Conservation (phyloP, 1,140 invertebrate genomes). For the Drosophila lacertosa region DNA sequence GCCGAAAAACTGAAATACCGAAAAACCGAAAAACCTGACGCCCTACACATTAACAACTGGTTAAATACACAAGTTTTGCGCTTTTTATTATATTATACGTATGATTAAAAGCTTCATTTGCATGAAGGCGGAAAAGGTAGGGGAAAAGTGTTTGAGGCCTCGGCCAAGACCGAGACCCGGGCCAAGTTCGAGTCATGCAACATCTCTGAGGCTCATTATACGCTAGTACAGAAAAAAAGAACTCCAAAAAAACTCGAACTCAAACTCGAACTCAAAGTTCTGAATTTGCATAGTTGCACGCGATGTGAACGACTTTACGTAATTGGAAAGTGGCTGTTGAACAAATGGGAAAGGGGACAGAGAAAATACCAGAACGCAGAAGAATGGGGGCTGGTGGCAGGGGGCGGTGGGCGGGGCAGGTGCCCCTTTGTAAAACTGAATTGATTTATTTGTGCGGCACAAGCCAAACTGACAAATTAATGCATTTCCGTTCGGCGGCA, state of each 20-base stretch:
- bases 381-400: not conserved
- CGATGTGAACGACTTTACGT: conserved; percentile 63
- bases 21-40: conserved; percentile 2
- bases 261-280: not conserved
- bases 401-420: not conserved
- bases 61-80: conserved; percentile 70
- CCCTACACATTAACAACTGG: conserved; percentile 70
- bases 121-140: conserved; percentile 26
- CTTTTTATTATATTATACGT: conserved; percentile 32
- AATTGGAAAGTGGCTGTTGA: conserved; percentile 68
- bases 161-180: conserved; percentile 28
- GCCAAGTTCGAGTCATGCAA: conserved; percentile 66
- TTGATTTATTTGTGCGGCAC: conserved; percentile 67
- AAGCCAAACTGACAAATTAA: conserved; percentile 69
- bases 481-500: conserved; percentile 63
- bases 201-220: conserved; percentile 64
- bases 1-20: conserved; percentile 6
- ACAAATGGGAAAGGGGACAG: not conserved
- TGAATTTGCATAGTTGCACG: conserved; percentile 67
- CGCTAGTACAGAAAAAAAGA: conserved; percentile 40
- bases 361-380: conserved; percentile 11
- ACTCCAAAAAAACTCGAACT: conserved; percentile 18
- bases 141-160: conserved; percentile 38
- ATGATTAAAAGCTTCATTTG: conserved; percentile 73
- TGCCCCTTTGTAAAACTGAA: conserved; percentile 48